Percentiles rank a stretch among this genome's conserved stretches.
These are phyloP conservation scores for Lophotriccus pileatus DNA, from an alignment of 2,797 vertebrate genomes.

Conservation along the genomic window DNA sequence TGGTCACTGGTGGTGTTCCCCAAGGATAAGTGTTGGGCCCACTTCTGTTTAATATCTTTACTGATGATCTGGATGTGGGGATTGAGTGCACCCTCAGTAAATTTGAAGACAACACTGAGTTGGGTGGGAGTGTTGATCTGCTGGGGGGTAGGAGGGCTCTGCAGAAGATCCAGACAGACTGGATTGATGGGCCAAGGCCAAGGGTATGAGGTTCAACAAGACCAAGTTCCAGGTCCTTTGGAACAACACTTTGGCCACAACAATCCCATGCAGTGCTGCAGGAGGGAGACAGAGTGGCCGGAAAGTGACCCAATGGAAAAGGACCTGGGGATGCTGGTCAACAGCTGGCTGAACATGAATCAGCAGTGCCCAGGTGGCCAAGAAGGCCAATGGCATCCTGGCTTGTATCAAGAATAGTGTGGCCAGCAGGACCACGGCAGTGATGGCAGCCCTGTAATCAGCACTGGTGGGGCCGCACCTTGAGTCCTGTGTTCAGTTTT, in stretches of 20 bases:
- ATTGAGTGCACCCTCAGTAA: not conserved
- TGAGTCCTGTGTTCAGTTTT: not conserved
- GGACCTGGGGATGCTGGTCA: not conserved
- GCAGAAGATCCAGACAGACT: not conserved
- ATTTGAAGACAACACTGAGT: not conserved
- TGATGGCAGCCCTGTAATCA: not conserved
- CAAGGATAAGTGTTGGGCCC: not conserved
- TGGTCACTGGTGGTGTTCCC: not conserved
- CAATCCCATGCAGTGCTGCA: not conserved
- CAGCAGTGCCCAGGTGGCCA: not conserved
- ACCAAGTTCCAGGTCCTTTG: not conserved
- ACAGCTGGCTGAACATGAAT: not conserved
- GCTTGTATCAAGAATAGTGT: not conserved
- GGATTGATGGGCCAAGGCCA: not conserved
- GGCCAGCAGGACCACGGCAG: not conserved
- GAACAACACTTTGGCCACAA: accelerated
- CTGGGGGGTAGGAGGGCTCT: not conserved
- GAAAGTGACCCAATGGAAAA: not conserved
- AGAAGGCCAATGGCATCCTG: not conserved
- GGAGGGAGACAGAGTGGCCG: not conserved
- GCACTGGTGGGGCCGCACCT: not conserved
- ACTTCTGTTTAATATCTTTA: not conserved
- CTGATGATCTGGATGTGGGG: not conserved
- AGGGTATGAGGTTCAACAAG: not conserved
- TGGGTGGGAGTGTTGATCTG: not conserved